phyloP scores from a whole-genome alignment of 2,797 vertebrate species.

The Syngnathus rostellatus region DNA sequence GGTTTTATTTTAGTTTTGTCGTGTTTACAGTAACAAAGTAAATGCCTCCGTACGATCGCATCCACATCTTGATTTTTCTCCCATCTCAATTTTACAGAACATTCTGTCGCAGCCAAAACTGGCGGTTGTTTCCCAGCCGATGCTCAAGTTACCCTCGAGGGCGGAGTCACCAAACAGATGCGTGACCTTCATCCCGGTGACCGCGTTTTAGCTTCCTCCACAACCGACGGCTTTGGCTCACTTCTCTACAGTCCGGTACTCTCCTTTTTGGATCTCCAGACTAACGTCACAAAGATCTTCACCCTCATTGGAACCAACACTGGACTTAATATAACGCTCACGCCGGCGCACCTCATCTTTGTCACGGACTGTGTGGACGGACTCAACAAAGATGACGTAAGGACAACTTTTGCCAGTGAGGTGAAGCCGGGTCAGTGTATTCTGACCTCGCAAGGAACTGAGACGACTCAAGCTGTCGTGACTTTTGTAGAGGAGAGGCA shows the following conservation, averaged over 20 bases:
- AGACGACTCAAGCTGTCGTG: slow-evolving; percentile 55
- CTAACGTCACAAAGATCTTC: slow-evolving; percentile 69
- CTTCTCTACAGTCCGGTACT: slow-evolving; percentile 85
- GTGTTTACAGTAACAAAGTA: neutral
- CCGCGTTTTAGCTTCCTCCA: slow-evolving; percentile 79
- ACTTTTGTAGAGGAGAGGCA: slow-evolving; percentile 61
- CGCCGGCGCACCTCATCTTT: slow-evolving; percentile 86
- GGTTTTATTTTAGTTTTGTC: neutral
- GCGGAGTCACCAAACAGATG: slow-evolving; percentile 71
- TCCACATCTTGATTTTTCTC: neutral
- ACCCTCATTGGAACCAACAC: slow-evolving; percentile 74
- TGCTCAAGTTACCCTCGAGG: slow-evolving; percentile 74
- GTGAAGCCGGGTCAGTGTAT: slow-evolving; percentile 83
- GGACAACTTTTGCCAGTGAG: slow-evolving; percentile 79
- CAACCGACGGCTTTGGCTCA: slow-evolving; percentile 61
- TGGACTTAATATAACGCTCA: slow-evolving; percentile 77
- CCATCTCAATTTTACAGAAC: slow-evolving; percentile 68
- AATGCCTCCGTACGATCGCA: neutral
- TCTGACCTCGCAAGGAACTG: slow-evolving; percentile 54
- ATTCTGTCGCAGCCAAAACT: slow-evolving; percentile 95
- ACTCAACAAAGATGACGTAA: slow-evolving; percentile 41
- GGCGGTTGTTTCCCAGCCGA: slow-evolving; percentile 89
- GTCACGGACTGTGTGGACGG: slow-evolving; percentile 67
- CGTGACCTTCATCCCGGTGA: slow-evolving; percentile 78
- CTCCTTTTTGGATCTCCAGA: slow-evolving; percentile 82